Evolutionary conservation across 2,113 vertebrate genomes (phyloP).

Genomic region (Oreochromis spilurus): DNA sequence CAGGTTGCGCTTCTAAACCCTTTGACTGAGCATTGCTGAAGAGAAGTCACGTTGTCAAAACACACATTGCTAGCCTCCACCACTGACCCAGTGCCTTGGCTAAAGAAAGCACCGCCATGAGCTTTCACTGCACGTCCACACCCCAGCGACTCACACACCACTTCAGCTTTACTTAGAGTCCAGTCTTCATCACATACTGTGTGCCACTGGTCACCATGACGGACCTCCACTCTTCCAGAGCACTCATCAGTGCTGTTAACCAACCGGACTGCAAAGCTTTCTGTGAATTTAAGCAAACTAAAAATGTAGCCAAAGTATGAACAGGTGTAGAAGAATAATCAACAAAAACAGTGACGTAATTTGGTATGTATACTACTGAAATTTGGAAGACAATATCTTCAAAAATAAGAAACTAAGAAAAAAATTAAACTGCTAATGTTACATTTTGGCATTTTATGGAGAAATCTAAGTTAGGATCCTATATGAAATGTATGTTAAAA

Average conservation of each 20-base stretch:
- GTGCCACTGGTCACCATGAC: conserved; percentile 25
- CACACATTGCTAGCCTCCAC: conserved; percentile 19
- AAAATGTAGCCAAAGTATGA: neutral
- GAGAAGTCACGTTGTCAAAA: conserved; percentile 22
- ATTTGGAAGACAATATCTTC: neutral
- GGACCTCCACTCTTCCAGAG: conserved; percentile 63
- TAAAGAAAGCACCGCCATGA: neutral
- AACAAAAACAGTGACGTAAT: neutral
- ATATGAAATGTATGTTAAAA: too few species aligned
- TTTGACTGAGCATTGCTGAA: conserved; percentile 22
- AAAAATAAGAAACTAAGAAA: neutral
- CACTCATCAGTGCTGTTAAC: conserved; percentile 16
- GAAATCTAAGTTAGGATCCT: too few species aligned
- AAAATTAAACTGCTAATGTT: neutral
- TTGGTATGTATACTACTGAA: neutral
- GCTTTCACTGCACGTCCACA: conserved; percentile 29
- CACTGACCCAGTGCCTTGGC: conserved; percentile 32
- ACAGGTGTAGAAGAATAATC: neutral
- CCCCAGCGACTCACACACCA: conserved; percentile 47
- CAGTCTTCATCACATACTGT: conserved; percentile 58
- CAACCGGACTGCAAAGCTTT: conserved; percentile 43
- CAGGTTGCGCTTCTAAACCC: conserved; percentile 36
- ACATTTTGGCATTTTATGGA: too few species aligned
- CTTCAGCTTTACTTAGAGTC: conserved; percentile 43
- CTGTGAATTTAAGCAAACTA: conserved; percentile 1